Percentiles rank a stretch among this genome's conserved stretches.
Conservation (phyloP, 2,113 vertebrate genomes). For the Orthochromis indermauri region DNA sequence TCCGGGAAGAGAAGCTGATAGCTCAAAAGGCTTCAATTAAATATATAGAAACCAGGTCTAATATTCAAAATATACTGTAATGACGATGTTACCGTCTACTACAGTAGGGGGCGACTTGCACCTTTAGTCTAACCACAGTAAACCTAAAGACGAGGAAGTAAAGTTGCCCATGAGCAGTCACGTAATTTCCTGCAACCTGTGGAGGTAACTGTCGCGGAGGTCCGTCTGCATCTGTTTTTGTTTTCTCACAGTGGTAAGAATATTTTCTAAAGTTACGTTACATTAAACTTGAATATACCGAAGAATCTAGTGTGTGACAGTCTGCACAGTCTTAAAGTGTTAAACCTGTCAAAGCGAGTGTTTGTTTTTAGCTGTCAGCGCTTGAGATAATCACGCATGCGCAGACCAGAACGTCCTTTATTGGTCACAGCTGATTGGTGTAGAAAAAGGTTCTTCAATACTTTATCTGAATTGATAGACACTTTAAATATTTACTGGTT, state of each 20-base stretch:
- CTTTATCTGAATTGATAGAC: neutral
- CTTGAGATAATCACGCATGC: neutral
- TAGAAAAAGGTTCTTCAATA: neutral
- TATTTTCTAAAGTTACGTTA: neutral
- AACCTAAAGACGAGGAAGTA: neutral
- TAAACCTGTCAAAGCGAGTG: neutral
- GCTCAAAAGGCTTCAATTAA: neutral
- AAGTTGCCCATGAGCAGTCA: neutral
- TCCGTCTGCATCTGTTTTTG: neutral
- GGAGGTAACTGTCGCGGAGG: neutral
- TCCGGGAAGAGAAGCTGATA: fast-evolving
- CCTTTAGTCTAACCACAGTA: neutral
- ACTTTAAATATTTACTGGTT: neutral
- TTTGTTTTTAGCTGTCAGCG: neutral
- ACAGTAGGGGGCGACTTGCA: neutral
- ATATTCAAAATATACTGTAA: neutral
- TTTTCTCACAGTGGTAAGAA: neutral
- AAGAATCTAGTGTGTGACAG: neutral
- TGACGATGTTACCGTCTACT: neutral
- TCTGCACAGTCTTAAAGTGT: neutral
- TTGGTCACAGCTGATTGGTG: neutral
- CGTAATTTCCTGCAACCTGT: neutral
- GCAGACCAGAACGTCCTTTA: neutral
- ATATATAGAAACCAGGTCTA: neutral
- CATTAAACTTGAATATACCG: fast-evolving